Conservation (phyloP, 2,797 vertebrate species). For the Chelon auratus region DNA sequence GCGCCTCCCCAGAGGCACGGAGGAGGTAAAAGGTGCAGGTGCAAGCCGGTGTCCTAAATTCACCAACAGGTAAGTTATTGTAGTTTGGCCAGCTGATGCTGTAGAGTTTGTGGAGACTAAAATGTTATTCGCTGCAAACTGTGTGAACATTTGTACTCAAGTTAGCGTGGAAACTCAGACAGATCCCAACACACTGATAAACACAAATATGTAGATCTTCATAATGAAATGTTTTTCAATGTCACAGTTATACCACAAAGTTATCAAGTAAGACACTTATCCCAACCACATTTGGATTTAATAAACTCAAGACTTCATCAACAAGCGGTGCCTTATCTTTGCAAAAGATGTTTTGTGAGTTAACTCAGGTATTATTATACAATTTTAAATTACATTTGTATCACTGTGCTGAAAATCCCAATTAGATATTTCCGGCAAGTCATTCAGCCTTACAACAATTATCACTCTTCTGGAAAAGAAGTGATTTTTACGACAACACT, state of each 20-base stretch:
- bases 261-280: background rate
- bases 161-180: too few relatives aligned
- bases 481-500: slow-evolving; percentile 1
- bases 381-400: too few relatives aligned
- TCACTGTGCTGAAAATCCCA: background rate
- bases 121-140: background rate
- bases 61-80: background rate
- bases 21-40: slow-evolving; percentile 2
- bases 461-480: background rate
- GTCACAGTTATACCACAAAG: background rate
- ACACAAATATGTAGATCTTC: too few relatives aligned
- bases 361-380: too few relatives aligned
- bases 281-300: too few relatives aligned
- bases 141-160: slow-evolving; percentile 3
- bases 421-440: background rate
- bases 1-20: background rate
- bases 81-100: background rate
- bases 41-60: background rate
- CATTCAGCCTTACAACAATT: background rate
- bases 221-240: background rate
- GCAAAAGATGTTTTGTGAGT: too few relatives aligned
- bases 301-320: too few relatives aligned
- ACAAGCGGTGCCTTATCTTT: too few relatives aligned
- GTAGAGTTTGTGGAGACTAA: too few relatives aligned
- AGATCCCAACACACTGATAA: too few relatives aligned